These are phyloP conservation scores for Eupelmus urozonus DNA, from an alignment of 2,888 invertebrate genomes.

Conservation along the genomic window DNA sequence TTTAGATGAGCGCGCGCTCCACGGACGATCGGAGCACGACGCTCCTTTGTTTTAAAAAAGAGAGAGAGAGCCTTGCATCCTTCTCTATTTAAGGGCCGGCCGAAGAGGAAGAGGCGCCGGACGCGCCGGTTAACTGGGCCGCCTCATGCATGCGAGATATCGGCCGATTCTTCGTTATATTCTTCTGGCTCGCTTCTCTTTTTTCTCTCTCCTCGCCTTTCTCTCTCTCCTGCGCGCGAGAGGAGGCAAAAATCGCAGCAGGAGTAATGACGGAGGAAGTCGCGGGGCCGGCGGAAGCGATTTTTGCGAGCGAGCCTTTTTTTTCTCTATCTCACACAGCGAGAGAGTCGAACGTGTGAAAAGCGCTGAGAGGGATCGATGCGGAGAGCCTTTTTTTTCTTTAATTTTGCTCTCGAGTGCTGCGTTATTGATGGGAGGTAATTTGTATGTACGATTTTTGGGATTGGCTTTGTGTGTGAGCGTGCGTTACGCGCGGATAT, in stretches of 20 bases:
- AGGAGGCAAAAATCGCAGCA: background rate
- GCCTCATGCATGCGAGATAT: slow-evolving; percentile 45
- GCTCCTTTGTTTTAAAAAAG: slow-evolving; percentile 1
- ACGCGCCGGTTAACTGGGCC: too few relatives aligned
- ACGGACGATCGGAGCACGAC: slow-evolving; percentile 30
- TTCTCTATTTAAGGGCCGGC: slow-evolving; percentile 45
- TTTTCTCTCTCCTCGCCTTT: too few relatives aligned
- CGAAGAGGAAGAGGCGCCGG: slow-evolving; percentile 17
- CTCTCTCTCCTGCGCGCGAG: background rate
- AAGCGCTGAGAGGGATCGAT: background rate
- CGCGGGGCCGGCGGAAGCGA: slow-evolving; percentile 32
- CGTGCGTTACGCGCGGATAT: too few relatives aligned
- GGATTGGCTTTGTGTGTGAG: too few relatives aligned
- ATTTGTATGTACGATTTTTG: too few relatives aligned
- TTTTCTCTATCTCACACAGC: too few relatives aligned
- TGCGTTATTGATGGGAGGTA: too few relatives aligned
- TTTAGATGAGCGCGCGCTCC: slow-evolving; percentile 72
- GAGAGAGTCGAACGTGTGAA: slow-evolving; percentile 27
- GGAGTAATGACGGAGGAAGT: slow-evolving; percentile 34
- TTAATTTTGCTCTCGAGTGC: too few relatives aligned
- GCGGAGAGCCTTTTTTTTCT: background rate
- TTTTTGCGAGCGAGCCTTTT: background rate
- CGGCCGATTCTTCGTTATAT: background rate
- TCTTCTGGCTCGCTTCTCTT: background rate
- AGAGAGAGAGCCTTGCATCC: background rate